phyloP scores from a whole-genome alignment of 2,888 invertebrate species.

The Tetrapedia diversipes region DNA sequence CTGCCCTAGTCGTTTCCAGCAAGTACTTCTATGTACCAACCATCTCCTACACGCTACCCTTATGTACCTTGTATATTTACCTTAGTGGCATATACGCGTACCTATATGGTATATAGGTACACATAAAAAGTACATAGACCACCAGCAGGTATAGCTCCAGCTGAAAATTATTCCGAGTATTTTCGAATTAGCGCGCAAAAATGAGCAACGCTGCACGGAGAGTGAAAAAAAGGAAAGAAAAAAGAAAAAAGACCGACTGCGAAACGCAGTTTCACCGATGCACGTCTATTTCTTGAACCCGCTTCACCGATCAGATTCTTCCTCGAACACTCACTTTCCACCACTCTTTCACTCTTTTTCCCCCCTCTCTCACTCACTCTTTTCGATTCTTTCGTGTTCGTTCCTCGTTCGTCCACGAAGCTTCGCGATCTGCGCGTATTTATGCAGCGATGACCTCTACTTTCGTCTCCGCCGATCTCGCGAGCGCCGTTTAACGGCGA shows the following conservation, averaged over 20 bases:
- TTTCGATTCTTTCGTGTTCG: neutral
- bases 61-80: constrained; percentile 76
- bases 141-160: constrained; percentile 61
- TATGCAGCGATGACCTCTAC: too few relatives aligned
- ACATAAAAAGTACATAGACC: constrained; percentile 73
- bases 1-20: constrained; percentile 81
- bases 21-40: constrained; percentile 81
- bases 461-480: neutral
- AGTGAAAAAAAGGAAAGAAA: too few relatives aligned
- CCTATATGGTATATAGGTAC: constrained; percentile 36
- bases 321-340: neutral
- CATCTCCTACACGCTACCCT: constrained; percentile 80
- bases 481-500: neutral
- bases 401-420: neutral
- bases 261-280: constrained; percentile 11
- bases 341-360: neutral
- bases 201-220: constrained; percentile 45
- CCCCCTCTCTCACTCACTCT: too few relatives aligned
- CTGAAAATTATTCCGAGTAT: constrained; percentile 76
- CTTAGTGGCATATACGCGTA: constrained; percentile 66
- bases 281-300: constrained; percentile 6
- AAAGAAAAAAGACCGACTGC: neutral
- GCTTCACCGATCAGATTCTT: neutral
- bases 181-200: constrained; percentile 77
- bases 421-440: neutral